Conservation (phyloP, 2,797 vertebrate species). For the Melanotaenia parkinsoni region DNA sequence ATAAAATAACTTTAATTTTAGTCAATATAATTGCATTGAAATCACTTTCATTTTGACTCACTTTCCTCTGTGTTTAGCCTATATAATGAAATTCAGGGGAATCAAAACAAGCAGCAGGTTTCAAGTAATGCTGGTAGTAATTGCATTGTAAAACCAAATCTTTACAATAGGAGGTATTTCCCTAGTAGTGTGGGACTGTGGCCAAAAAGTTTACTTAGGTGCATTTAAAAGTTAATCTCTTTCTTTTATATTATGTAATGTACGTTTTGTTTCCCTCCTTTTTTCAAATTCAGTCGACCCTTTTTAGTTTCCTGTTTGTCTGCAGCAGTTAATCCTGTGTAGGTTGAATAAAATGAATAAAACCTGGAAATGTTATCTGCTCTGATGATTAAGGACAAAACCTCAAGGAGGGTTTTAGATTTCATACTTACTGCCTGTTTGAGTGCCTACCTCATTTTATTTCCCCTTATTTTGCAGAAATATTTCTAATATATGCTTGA, state of each 20-base stretch:
- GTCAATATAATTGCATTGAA: neutral
- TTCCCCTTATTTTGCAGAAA: neutral
- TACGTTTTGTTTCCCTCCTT: neutral
- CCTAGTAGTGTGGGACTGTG: constrained; percentile 5
- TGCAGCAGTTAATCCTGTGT: neutral
- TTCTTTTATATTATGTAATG: constrained; percentile 10
- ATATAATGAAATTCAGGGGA: constrained; percentile 11
- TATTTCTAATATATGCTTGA: neutral
- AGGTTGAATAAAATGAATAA: neutral
- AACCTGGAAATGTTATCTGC: neutral
- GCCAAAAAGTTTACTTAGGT: constrained; percentile 24
- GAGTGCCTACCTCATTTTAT: neutral
- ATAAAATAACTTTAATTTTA: neutral
- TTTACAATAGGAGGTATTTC: constrained; percentile 33
- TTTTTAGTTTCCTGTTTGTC: neutral
- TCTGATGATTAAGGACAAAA: neutral
- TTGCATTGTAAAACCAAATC: constrained; percentile 44
- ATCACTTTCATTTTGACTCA: neutral
- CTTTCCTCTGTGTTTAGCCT: neutral
- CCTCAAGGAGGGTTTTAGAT: neutral
- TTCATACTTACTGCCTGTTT: neutral
- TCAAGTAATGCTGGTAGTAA: constrained; percentile 26
- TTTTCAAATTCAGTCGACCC: neutral
- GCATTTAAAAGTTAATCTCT: constrained; percentile 20
- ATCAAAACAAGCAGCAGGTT: constrained; percentile 2